These are phyloP conservation scores for Cryptomyrus ogoouensis DNA, from an alignment of 2,113 vertebrate species.

Conservation along the genomic window DNA sequence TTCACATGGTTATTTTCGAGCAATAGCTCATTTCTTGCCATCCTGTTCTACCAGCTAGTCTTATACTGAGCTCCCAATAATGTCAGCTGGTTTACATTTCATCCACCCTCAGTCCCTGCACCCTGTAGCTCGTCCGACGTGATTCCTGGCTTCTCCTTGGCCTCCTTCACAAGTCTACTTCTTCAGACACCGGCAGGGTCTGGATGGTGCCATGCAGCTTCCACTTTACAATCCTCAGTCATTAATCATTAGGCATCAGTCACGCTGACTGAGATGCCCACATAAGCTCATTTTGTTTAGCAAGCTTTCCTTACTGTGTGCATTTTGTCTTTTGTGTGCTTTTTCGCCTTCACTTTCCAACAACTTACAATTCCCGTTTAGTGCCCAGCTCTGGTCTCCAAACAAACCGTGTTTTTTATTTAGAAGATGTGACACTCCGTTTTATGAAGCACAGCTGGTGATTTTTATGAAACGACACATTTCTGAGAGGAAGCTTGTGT, in stretches of 20 bases:
- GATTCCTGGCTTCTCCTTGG: background rate
- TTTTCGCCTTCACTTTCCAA: background rate
- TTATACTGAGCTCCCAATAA: background rate
- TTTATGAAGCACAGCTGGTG: background rate
- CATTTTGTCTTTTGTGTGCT: background rate
- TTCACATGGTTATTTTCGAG: background rate
- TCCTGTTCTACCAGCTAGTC: background rate
- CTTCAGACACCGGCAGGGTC: background rate
- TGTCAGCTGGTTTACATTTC: background rate
- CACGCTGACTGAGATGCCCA: background rate
- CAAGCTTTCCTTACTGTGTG: background rate
- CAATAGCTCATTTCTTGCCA: background rate
- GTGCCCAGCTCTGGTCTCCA: background rate
- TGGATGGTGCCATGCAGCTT: background rate
- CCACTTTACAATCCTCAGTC: background rate
- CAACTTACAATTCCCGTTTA: background rate
- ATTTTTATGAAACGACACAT: background rate
- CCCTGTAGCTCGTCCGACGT: background rate
- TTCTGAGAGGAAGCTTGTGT: background rate
- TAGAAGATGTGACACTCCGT: background rate
- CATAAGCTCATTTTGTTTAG: background rate
- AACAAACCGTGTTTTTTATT: background rate
- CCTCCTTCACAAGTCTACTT: background rate
- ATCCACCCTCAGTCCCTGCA: background rate
- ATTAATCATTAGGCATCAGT: background rate